These are phyloP conservation scores for Muscina levida DNA, from an alignment of 2,888 invertebrate genomes.

Conservation along the genomic window DNA sequence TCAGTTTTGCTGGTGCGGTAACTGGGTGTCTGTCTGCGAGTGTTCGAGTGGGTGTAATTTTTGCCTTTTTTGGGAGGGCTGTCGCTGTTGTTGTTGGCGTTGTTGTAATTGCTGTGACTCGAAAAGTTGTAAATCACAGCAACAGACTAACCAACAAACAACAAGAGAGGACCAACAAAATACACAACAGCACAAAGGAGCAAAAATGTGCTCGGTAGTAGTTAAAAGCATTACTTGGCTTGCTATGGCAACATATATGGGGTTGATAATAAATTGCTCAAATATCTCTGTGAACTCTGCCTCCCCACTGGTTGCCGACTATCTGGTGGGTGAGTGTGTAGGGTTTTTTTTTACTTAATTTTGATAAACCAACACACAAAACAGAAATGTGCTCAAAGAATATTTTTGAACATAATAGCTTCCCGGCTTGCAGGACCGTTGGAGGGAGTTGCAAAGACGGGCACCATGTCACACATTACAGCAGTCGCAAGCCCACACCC, in stretches of 20 bases:
- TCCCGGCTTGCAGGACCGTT: neutral
- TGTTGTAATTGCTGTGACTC: constrained; percentile 67
- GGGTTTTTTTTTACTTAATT: too few relatives aligned
- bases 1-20: neutral
- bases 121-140: constrained; percentile 68
- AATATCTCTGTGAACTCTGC: constrained; percentile 50
- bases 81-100: constrained; percentile 60
- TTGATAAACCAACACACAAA: too few relatives aligned
- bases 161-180: constrained; percentile 26
- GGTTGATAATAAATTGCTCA: constrained; percentile 65
- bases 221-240: constrained; percentile 27
- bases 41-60: constrained; percentile 56
- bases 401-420: constrained; percentile 22
- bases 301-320: neutral
- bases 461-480: constrained; percentile 41
- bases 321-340: neutral
- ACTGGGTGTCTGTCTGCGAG: constrained; percentile 51
- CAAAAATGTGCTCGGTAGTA: neutral
- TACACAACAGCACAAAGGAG: too few relatives aligned
- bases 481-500: constrained; percentile 1
- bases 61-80: constrained; percentile 39
- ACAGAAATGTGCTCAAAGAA: constrained; percentile 17
- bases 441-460: constrained; percentile 47
- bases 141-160: constrained; percentile 55
- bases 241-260: constrained; percentile 53